Evolutionary conservation across 2,888 invertebrate genomes (phyloP).

Genomic region (Drosophila longiperda): DNA sequence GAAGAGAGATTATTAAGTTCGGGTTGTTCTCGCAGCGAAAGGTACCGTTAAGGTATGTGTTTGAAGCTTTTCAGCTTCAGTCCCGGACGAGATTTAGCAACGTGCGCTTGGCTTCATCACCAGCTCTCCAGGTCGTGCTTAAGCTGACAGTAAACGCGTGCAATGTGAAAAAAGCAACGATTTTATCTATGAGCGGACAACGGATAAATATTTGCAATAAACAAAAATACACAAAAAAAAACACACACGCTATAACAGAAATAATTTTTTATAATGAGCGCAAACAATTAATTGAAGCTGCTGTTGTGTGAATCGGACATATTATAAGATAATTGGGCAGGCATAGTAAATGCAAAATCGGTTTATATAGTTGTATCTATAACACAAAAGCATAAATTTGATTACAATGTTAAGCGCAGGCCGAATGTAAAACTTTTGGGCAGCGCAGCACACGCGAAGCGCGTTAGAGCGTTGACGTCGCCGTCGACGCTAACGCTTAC

Average conservation of each 20-base stretch:
- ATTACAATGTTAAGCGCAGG: constrained; percentile 61
- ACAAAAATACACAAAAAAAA: background rate
- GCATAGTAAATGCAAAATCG: constrained; percentile 7
- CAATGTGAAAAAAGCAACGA: constrained; percentile 43
- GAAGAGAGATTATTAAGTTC: constrained; percentile 1
- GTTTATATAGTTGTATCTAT: constrained; percentile 52
- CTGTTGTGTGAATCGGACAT: background rate
- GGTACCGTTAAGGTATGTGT: constrained; percentile 73
- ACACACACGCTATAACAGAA: constrained; percentile 10
- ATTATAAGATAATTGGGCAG: background rate
- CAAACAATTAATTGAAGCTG: background rate
- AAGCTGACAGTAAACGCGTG: constrained; percentile 48
- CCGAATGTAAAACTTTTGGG: constrained; percentile 50
- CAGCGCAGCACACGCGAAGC: constrained; percentile 50
- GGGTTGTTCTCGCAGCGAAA: constrained; percentile 41
- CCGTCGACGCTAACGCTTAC: constrained; percentile 27
- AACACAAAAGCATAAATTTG: constrained; percentile 61
- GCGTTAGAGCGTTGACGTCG: constrained; percentile 63
- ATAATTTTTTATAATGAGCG: background rate
- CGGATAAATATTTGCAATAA: constrained; percentile 17
- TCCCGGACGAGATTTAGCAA: constrained; percentile 84
- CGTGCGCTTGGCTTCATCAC: constrained; percentile 68
- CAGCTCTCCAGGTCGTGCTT: constrained; percentile 21
- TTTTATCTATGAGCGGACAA: constrained; percentile 28
- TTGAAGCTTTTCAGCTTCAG: constrained; percentile 77